phyloP scores from a whole-genome alignment of 2,888 invertebrate genomes.

The Scrobipalpa costella region DNA sequence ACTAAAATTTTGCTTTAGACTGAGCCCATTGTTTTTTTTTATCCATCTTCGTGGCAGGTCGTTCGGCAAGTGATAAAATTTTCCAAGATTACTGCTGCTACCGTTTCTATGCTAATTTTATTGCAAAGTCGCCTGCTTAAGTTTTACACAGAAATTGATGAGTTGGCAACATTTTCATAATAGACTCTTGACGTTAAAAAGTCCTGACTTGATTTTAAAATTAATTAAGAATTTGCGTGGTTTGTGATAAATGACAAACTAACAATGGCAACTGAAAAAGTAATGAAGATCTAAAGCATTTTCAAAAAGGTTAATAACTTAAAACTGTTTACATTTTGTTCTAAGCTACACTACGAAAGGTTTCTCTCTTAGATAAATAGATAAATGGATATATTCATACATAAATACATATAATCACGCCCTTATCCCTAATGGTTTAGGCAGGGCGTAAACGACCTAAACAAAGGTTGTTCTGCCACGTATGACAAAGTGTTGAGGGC shows the following conservation, averaged over 20 bases:
- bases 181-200: neutral
- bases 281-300: neutral
- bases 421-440: too few relatives aligned
- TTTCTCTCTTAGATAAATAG: too few relatives aligned
- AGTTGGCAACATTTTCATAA: constrained; percentile 22
- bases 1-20: too few relatives aligned
- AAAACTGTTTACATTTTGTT: too few relatives aligned
- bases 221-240: neutral
- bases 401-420: too few relatives aligned
- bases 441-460: too few relatives aligned
- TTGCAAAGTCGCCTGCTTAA: constrained; percentile 45
- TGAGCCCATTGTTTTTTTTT: neutral
- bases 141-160: constrained; percentile 26
- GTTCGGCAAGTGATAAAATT: constrained; percentile 43
- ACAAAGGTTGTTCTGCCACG: too few relatives aligned
- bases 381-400: too few relatives aligned
- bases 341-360: too few relatives aligned
- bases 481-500: too few relatives aligned
- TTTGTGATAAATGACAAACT: too few relatives aligned
- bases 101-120: constrained; percentile 56
- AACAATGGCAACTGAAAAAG: too few relatives aligned
- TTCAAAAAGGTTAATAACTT: neutral
- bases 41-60: constrained; percentile 27
- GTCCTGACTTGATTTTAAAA: neutral
- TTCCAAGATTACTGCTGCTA: constrained; percentile 47